A percentile compares a stretch with the other conserved stretches of the same genome.
These are phyloP conservation scores for Scaptomyza caliginosa DNA, from an alignment of 2,888 invertebrate species.

Conservation along the genomic window DNA sequence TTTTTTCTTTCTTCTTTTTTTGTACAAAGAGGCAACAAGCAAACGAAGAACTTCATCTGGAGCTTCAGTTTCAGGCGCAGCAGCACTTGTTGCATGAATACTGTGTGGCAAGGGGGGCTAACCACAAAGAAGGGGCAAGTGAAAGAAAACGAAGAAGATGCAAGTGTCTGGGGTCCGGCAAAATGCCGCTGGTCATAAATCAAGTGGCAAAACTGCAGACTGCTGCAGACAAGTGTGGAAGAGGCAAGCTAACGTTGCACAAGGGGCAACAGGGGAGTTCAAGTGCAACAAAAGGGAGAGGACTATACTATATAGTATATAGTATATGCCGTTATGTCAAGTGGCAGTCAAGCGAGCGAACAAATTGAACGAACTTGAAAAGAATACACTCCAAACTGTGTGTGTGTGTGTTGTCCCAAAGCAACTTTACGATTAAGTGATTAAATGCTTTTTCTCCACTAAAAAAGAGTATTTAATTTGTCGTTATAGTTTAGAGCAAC, in stretches of 20 bases:
- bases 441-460: too few relatives aligned
- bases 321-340: slow-evolving; percentile 42
- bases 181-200: slow-evolving; percentile 55
- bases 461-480: too few relatives aligned
- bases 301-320: background rate
- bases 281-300: background rate
- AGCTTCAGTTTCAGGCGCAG: background rate
- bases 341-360: slow-evolving; percentile 47
- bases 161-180: slow-evolving; percentile 28
- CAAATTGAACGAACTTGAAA: slow-evolving; percentile 33
- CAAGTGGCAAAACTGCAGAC: slow-evolving; percentile 59
- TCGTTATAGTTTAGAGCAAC: too few relatives aligned
- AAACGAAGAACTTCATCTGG: background rate
- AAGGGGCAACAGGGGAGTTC: background rate
- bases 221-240: slow-evolving; percentile 6
- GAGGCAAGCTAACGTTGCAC: background rate
- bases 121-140: background rate
- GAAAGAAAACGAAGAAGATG: background rate
- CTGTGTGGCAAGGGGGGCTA: background rate
- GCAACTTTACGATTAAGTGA: too few relatives aligned
- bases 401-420: slow-evolving; percentile 1
- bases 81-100: slow-evolving; percentile 45
- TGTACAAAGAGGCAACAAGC: background rate
- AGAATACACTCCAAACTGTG: slow-evolving; percentile 27
- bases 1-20: too few relatives aligned